phyloP scores from a whole-genome alignment of 2,113 vertebrate species.

The Mixornis gularis region DNA sequence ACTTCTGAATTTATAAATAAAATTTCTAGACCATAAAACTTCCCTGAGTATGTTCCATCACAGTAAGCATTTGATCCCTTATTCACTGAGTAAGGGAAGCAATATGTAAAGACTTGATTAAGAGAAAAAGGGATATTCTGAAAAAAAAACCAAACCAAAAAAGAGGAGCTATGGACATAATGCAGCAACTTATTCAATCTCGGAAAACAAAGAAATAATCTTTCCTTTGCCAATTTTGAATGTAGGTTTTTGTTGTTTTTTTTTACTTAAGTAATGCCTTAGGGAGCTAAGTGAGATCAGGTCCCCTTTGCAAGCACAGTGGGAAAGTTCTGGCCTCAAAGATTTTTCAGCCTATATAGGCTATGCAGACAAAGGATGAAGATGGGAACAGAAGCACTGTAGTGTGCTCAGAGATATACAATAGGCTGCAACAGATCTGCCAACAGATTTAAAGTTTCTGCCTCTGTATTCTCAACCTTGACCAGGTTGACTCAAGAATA shows the following conservation, averaged over 20 bases:
- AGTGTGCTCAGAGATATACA: background rate
- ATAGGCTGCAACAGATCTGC: background rate
- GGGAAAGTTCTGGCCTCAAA: constrained; percentile 3
- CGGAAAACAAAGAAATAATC: background rate
- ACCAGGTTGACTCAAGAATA: constrained; percentile 10
- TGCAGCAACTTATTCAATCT: background rate
- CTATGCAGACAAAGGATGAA: background rate
- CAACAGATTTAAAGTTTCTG: constrained; percentile 18
- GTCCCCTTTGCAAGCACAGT: constrained; percentile 12
- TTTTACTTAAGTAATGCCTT: constrained; percentile 2
- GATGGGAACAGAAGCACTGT: constrained; percentile 12
- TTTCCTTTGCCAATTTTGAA: background rate
- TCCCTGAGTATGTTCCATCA: background rate
- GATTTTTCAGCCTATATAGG: background rate
- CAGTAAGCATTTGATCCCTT: background rate
- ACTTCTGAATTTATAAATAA: background rate
- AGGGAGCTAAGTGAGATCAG: background rate
- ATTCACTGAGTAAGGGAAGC: background rate
- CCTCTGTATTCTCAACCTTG: background rate
- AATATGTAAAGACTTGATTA: background rate
- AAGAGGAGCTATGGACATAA: background rate
- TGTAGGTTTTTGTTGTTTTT: constrained; percentile 20
- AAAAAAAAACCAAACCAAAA: background rate
- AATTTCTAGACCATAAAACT: background rate
- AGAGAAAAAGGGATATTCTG: background rate